phyloP scores from a whole-genome alignment of 2,797 vertebrate species.

The Poeciliopsis infans region DNA sequence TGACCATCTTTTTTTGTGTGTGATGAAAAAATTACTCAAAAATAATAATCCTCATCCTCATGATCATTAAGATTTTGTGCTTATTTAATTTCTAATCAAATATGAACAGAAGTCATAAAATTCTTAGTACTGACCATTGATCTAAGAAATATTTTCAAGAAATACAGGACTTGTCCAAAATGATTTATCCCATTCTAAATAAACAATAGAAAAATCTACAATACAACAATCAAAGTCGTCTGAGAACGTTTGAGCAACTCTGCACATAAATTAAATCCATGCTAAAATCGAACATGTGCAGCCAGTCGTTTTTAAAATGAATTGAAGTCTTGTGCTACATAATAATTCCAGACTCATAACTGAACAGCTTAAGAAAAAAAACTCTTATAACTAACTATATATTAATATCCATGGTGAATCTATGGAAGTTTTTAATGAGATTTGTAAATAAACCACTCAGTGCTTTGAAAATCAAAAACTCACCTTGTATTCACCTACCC shows the following conservation, averaged over 20 bases:
- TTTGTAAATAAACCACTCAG: neutral
- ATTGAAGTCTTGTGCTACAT: neutral
- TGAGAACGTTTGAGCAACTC: neutral
- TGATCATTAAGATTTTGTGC: neutral
- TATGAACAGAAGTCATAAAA: neutral
- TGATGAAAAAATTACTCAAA: neutral
- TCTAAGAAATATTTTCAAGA: neutral
- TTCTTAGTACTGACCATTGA: neutral
- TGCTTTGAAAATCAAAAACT: neutral
- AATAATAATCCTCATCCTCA: neutral
- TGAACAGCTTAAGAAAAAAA: neutral
- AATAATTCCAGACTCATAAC: neutral
- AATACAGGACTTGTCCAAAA: neutral
- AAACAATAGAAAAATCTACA: neutral
- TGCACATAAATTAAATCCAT: neutral
- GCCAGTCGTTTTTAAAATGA: neutral
- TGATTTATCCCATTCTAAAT: neutral
- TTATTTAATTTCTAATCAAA: neutral
- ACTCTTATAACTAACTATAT: neutral
- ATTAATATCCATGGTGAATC: neutral
- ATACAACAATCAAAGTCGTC: neutral
- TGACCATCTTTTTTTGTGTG: constrained; percentile 4
- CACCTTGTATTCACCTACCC: neutral
- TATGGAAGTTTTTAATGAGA: neutral
- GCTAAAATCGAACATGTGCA: neutral